Evolutionary conservation across 2,888 invertebrate genomes (phyloP).

Genomic region (Caenorhabditis drosophilae): DNA sequence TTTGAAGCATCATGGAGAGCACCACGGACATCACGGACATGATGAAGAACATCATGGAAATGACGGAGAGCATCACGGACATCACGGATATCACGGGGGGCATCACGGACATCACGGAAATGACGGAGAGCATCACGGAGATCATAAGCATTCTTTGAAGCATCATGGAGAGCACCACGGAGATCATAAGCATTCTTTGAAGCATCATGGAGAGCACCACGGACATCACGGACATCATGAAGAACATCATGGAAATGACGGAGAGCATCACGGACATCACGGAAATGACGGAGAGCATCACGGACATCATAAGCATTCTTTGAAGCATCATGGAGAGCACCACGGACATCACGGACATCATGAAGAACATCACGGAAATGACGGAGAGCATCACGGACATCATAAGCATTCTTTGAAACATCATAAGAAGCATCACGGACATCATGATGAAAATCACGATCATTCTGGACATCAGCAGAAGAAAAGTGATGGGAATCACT

Average conservation of each 20-base stretch:
- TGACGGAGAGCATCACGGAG: constrained; percentile 9
- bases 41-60: constrained; percentile 13
- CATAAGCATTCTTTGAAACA: constrained; percentile 8
- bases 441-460: constrained; percentile 8
- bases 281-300: constrained; percentile 7
- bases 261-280: constrained; percentile 4
- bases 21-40: constrained; percentile 9
- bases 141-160: constrained; percentile 5
- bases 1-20: constrained; percentile 7
- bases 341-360: constrained; percentile 19
- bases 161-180: constrained; percentile 15
- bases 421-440: constrained; percentile 10
- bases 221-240: constrained; percentile 9
- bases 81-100: constrained; percentile 5
- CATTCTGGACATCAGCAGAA: neutral
- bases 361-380: constrained; percentile 3
- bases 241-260: constrained; percentile 1
- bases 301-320: constrained; percentile 9
- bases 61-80: constrained; percentile 8
- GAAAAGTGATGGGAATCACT: neutral
- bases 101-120: constrained; percentile 4
- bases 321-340: constrained; percentile 13
- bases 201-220: constrained; percentile 10
- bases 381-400: constrained; percentile 11
- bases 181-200: constrained; percentile 1